Evolutionary conservation across 2,888 invertebrate species (phyloP).

Genomic region (Drosophila kambysellisi): DNA sequence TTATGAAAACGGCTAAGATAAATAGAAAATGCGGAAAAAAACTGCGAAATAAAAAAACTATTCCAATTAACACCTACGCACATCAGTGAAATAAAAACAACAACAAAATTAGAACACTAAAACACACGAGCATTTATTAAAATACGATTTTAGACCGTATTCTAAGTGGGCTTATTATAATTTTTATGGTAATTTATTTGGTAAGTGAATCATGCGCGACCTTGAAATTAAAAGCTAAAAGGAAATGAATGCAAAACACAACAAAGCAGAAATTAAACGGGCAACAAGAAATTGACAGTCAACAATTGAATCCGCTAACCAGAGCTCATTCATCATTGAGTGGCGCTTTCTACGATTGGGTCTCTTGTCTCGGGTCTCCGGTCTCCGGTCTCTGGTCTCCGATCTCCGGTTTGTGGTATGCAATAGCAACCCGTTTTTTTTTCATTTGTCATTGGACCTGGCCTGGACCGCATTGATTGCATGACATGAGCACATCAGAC

Average conservation of each 20-base stretch:
- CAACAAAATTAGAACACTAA: slow-evolving; percentile 16
- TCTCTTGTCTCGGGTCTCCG: background rate
- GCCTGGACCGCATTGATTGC: slow-evolving; percentile 64
- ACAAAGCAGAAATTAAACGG: slow-evolving; percentile 7
- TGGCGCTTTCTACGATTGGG: slow-evolving; percentile 44
- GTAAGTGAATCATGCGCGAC: slow-evolving; percentile 63
- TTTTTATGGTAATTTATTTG: slow-evolving; percentile 33
- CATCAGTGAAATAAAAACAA: slow-evolving; percentile 15
- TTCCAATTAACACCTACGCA: slow-evolving; percentile 20
- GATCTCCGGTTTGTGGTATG: slow-evolving; percentile 16
- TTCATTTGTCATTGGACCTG: slow-evolving; percentile 48
- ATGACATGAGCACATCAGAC: slow-evolving; percentile 77
- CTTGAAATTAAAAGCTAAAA: slow-evolving; percentile 47
- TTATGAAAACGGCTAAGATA: slow-evolving; percentile 3
- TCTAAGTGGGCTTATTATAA: slow-evolving; percentile 16
- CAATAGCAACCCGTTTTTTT: slow-evolving; percentile 46
- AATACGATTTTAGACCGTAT: slow-evolving; percentile 21
- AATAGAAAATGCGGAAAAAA: slow-evolving; percentile 18
- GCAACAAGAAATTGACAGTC: slow-evolving; percentile 4
- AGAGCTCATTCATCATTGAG: slow-evolving; percentile 26
- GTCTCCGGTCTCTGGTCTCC: background rate
- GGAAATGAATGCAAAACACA: slow-evolving; percentile 10
- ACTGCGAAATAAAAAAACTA: slow-evolving; percentile 41
- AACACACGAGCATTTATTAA: slow-evolving; percentile 42
- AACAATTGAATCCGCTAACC: slow-evolving; percentile 16